A percentile compares a stretch with the other conserved stretches of the same genome.
Conservation (phyloP, 2,797 vertebrate genomes). For the Steatocranus sp. region DNA sequence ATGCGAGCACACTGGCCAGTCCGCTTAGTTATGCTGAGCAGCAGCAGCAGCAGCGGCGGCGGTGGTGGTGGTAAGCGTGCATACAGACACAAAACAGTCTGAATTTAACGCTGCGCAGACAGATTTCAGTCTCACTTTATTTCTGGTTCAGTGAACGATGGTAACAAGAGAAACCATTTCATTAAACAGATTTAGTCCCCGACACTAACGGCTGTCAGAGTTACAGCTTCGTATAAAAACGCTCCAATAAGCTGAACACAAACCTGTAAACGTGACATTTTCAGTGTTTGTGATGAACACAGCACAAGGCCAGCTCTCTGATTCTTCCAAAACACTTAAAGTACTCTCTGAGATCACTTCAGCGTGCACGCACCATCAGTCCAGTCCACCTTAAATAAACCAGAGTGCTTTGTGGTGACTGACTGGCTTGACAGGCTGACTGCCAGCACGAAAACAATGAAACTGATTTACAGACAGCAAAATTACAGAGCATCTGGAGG, state of each 20-base stretch:
- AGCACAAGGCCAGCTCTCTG: background rate
- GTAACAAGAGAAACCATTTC: background rate
- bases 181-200: background rate
- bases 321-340: background rate
- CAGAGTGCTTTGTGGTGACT: background rate
- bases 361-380: background rate
- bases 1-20: background rate
- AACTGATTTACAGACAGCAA: background rate
- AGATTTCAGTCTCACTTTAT: background rate
- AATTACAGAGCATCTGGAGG: background rate
- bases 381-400: background rate
- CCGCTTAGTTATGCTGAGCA: background rate
- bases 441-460: background rate
- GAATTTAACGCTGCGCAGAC: background rate
- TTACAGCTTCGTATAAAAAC: background rate
- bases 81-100: background rate
- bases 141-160: background rate
- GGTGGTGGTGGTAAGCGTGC: background rate
- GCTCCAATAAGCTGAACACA: background rate
- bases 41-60: rapidly evolving
- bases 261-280: background rate
- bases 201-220: background rate
- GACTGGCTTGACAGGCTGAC: background rate
- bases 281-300: background rate
- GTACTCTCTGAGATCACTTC: background rate